Base-by-base conservation (phyloP, 92 coral and sea anemone species). In the Umimayanthus chanpuru region DNA sequence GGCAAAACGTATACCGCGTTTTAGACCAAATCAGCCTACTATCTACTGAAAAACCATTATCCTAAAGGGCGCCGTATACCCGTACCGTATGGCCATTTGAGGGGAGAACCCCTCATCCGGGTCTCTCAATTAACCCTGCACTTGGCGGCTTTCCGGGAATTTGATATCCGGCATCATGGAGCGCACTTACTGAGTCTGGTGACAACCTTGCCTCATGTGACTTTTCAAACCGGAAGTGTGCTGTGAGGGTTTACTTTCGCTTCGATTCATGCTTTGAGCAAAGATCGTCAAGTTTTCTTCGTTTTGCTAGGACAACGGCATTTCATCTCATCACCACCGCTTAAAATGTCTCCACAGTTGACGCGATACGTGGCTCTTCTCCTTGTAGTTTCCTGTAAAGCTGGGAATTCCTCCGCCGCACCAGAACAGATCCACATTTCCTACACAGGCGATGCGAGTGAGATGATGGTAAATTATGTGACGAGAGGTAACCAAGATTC, bases 391-490 rank as follows among this genome's bases (percentile, higher is more conserved):
- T 16, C 50, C 15, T 8, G 56, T 7, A 15, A 16, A 0, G 49
- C 68, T 2, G 49, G 71, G 14, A 32, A 8, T 28, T 15, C 71
- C 15, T 80, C 84, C 16, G 74, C 55, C 28, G 6, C 40, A 1
- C 98, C 98, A 10, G 98, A 95, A 75, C 98, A 95, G 81, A 93
- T 95, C 71, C 98, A 95, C 18, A 85, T 95, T 30, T 92, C 93
- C 21, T 95, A 88, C 58, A 95, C 98, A 15, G 98, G 98, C 9
- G 64, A 80, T 67, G 80, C 94, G 5, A 95, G 94, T 82, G 98
- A 95, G 78, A 84, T 95, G 91, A 88, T 90, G 29, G 93, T 95
- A 1, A 93, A 87, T 65, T 95, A 93, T 68, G 98, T 93, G 14
- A 95, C 98, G 20, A 47, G 87, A 20, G 65, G 70, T 16, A 30